Base-by-base conservation (phyloP, 2,888 invertebrate species). In the Petrolisthes cinctipes region DNA sequence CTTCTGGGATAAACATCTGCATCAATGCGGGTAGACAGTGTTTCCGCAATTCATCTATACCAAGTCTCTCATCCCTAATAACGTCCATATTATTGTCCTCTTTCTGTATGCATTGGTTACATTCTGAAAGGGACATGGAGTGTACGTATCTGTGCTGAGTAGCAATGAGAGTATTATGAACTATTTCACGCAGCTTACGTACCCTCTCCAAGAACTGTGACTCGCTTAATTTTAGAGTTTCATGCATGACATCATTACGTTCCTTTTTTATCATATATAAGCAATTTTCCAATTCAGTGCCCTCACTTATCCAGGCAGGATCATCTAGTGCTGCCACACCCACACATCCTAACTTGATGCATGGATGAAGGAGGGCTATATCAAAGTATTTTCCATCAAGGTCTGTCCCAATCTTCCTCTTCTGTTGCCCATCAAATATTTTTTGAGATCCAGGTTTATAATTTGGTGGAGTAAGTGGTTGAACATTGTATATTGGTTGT, bases 231-330 rank as follows among this genome's bases (percentile, higher is more conserved):
- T 51, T n/a, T n/a, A 79, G 79, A 17, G 53, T 11, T 17, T 54
- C 56, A 56, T 79, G 79, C 53, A 79, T 20, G 17, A 37, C 79
- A 54, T 14, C 56, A 20, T 79, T 79, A 7, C 79, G 53, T n/a
- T 56, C 4, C 9, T 79, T 11, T 56, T 79, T 79, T 79, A 79
- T 56, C 14, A 17, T 4, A n/a, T 20, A 54, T 4, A 79, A 4
- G n/a, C 56, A 79, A 37, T 79, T 56, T n/a, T 79, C 79, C 56
- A 79, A n/a, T 79, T 79, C 79, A 20, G 56, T n/a, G 23, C 56
- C 56, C 9, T 54, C 53, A 5, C 3, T 17, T 56, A 2, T 5
- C 79, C 79, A 79, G 17, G 17, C 56, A 5, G 14, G 4, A 11
- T 54, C n/a, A 5, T 56, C 56, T 17, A 54, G n/a, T 14, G 17